Evolutionary conservation across 1,140 invertebrate species (phyloP).

Genomic region (Trinorchestia longiramus): DNA sequence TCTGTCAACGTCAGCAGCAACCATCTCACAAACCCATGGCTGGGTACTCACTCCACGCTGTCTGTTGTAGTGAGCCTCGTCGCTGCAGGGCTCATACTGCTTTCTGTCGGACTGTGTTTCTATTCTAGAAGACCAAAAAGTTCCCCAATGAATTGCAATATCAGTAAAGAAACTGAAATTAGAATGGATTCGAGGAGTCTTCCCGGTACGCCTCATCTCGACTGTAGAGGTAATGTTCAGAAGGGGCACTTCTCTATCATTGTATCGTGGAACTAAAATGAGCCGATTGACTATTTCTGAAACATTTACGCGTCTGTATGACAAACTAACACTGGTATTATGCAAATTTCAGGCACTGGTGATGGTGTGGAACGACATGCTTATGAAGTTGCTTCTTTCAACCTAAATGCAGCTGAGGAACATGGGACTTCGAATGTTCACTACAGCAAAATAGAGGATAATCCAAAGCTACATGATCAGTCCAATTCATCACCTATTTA

Average conservation of each 20-base stretch:
- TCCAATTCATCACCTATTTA: neutral
- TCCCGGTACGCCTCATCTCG: neutral
- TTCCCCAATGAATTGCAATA: neutral
- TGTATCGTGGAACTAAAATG: neutral
- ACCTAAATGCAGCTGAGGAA: neutral
- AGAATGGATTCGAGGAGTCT: neutral
- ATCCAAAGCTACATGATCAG: neutral
- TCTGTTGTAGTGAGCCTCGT: neutral
- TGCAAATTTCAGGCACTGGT: neutral
- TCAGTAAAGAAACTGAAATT: conserved; percentile 2
- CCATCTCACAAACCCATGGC: neutral
- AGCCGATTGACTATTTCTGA: neutral
- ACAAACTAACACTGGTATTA: neutral
- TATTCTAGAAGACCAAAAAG: neutral
- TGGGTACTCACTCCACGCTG: neutral
- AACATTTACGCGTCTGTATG: neutral
- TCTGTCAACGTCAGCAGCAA: neutral
- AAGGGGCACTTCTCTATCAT: neutral
- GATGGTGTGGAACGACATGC: neutral
- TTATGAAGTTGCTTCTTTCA: neutral
- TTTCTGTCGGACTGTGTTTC: neutral
- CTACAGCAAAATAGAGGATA: neutral
- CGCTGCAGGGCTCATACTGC: neutral
- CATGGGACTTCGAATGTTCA: neutral
- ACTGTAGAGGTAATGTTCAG: neutral